A percentile compares a stretch with the other conserved stretches of the same genome.
phyloP scores from a whole-genome alignment of 2,888 invertebrate species.

The Scaptomyza flava region DNA sequence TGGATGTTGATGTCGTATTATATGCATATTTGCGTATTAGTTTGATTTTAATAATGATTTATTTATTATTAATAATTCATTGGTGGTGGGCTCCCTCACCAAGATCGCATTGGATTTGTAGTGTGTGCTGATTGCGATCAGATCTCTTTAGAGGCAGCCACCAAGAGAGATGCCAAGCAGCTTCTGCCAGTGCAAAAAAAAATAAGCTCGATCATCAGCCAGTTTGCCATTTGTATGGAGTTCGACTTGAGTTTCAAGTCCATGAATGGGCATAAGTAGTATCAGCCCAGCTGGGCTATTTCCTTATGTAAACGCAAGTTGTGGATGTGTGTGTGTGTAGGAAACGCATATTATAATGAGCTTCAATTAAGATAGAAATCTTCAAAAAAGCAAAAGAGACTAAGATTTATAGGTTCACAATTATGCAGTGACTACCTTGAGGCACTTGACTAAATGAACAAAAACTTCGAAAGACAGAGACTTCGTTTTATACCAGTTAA shows the following conservation, averaged over 20 bases:
- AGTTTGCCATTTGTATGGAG: conserved; percentile 43
- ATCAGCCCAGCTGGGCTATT: conserved; percentile 30
- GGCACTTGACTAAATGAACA: conserved; percentile 50
- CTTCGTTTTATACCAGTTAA: conserved; percentile 13
- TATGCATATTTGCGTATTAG: conserved; percentile 81
- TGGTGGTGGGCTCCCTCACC: conserved; percentile 73
- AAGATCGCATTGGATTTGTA: conserved; percentile 48
- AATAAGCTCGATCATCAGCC: conserved; percentile 31
- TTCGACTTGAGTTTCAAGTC: conserved; percentile 32
- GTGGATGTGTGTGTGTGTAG: conserved; percentile 44
- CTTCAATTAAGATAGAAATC: conserved; percentile 80
- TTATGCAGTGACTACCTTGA: conserved; percentile 63
- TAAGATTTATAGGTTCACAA: conserved; percentile 75
- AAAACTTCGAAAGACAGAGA: conserved; percentile 11
- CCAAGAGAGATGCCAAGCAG: conserved; percentile 10
- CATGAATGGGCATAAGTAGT: conserved; percentile 48
- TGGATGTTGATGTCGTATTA: conserved; percentile 58
- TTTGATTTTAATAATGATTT: conserved; percentile 84
- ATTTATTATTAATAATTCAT: conserved; percentile 84
- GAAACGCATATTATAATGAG: conserved; percentile 80
- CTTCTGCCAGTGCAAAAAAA: conserved; percentile 62
- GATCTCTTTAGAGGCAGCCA: conserved; percentile 55
- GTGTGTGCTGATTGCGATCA: conserved; percentile 65
- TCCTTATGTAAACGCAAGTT: conserved; percentile 38
- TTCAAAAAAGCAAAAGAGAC: conserved; percentile 73